These are phyloP conservation scores for Drosophila malerkotliana DNA, from an alignment of 1,140 invertebrate species.

Conservation along the genomic window DNA sequence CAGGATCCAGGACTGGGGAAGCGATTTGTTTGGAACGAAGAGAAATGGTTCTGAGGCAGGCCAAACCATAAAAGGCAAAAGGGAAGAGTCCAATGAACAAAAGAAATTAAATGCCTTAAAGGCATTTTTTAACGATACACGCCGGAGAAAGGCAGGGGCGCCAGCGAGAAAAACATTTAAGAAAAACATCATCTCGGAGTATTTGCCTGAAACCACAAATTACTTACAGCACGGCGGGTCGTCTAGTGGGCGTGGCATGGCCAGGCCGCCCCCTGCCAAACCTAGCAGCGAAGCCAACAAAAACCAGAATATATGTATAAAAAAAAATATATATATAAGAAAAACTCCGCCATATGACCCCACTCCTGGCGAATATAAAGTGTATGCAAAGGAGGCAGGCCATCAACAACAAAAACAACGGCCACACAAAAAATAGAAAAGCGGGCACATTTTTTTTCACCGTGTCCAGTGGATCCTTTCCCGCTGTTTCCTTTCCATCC, in stretches of 20 bases:
- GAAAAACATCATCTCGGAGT: constrained; percentile 79
- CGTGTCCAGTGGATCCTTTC: constrained; percentile 51
- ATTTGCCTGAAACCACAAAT: constrained; percentile 82
- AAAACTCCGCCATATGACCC: constrained; percentile 37
- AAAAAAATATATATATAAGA: constrained; percentile 8
- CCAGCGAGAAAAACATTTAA: constrained; percentile 78
- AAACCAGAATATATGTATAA: constrained; percentile 27
- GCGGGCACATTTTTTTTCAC: constrained; percentile 32
- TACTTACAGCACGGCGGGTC: constrained; percentile 79
- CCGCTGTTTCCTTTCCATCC: constrained; percentile 36
- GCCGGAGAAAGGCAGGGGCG: constrained; percentile 25
- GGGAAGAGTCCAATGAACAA: constrained; percentile 72
- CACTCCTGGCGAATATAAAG: constrained; percentile 46
- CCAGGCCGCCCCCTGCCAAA: constrained; percentile 1
- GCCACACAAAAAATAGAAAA: constrained; percentile 22
- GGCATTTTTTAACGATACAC: constrained; percentile 82
- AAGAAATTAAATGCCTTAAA: constrained; percentile 82
- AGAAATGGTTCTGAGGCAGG: constrained; percentile 20
- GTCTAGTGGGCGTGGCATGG: constrained; percentile 62
- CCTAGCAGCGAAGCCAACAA: constrained; percentile 21
- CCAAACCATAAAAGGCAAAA: constrained; percentile 59
- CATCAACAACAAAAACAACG: constrained; percentile 44
- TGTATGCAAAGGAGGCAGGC: constrained; percentile 68
- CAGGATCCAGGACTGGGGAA: constrained; percentile 16
- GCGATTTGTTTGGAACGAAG: constrained; percentile 67